Evolutionary conservation across 23 tunicate genomes (phyloP), one percentile per base, ranked within the genome.

Genomic region (Halocynthia roretzi): DNA sequence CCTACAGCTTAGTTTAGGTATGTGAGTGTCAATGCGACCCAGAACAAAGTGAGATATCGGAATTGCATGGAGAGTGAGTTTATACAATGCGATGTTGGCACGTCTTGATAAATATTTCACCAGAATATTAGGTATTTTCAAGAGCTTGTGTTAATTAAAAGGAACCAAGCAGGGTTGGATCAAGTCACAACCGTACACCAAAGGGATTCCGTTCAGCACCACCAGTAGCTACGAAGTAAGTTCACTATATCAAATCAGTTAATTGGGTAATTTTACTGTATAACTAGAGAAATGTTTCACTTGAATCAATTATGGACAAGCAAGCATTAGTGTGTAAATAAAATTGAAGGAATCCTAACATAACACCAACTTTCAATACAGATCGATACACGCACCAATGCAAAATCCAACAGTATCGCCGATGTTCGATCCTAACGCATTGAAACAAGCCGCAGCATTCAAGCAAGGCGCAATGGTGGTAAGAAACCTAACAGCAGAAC

Each of bases 391-490:
- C 15, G 81, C 87, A 8, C 77, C 87, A 62, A 54, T 84, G 49
- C 40, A 50, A 75, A 57, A 53, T 12, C 68, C 80, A 50, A 18
- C 62, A 7, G 44, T 56, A 19, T 84, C 77, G 15, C 96, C 96
- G 5, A 85, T 75, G 6, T 89, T 89, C 50, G 96, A 89, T 75
- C 96, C 96, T 20, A 23, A 80, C 7, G 65, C 81, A 53, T 72
- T 89, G 5, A 89, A 89, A 54, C 77, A 76, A 70, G 82, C 96
- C 14, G 96, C 96, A 20, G 78, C 84, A 51, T 50, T 80, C 48
- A 89, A 84, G 56, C 96, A 83, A 73, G 88, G 88, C 49, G 7
- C 74, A n/a, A 84, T 80, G 83, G 96, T 89, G 88, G 96, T 89
- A 72, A 87, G 93, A n/a, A 20, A 71, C 19, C 31, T 31, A 31